Evolutionary conservation across 2,113 vertebrate genomes (phyloP).

Genomic region (Ochotona curzoniae): DNA sequence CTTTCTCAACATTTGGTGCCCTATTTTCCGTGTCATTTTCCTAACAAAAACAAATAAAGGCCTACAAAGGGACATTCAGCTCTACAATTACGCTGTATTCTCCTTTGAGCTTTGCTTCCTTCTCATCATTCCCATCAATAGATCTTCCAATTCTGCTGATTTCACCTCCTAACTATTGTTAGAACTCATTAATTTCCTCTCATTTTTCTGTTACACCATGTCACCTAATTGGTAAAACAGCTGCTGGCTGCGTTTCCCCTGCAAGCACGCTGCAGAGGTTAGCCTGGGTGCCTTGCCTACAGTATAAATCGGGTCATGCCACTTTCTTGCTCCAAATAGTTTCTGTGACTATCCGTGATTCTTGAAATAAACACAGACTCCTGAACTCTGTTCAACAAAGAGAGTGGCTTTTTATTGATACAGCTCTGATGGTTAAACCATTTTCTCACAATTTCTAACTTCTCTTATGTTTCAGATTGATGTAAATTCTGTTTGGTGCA

Average conservation of each 20-base stretch:
- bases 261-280: conserved; percentile 48
- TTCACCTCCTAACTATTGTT: conserved; percentile 36
- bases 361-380: not conserved
- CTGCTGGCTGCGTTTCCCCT: not conserved
- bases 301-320: not conserved
- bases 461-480: not conserved
- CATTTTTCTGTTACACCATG: conserved; percentile 49
- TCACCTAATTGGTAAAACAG: conserved; percentile 72
- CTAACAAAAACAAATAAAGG: not conserved
- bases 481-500: not conserved
- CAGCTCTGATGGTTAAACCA: fast-evolving
- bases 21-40: too few relatives aligned
- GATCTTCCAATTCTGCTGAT: conserved; percentile 48
- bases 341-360: not conserved
- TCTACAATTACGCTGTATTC: not conserved
- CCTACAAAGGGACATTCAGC: not conserved
- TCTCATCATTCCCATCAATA: conserved; percentile 38
- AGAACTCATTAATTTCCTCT: not conserved
- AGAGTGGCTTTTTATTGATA: not conserved
- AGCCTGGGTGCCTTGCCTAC: conserved; percentile 38
- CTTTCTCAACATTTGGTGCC: too few relatives aligned
- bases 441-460: not conserved
- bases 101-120: not conserved
- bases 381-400: not conserved
- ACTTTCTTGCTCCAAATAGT: not conserved